phyloP scores from a whole-genome alignment of 2,888 invertebrate species.

The Drosophila suboccidentalis region DNA sequence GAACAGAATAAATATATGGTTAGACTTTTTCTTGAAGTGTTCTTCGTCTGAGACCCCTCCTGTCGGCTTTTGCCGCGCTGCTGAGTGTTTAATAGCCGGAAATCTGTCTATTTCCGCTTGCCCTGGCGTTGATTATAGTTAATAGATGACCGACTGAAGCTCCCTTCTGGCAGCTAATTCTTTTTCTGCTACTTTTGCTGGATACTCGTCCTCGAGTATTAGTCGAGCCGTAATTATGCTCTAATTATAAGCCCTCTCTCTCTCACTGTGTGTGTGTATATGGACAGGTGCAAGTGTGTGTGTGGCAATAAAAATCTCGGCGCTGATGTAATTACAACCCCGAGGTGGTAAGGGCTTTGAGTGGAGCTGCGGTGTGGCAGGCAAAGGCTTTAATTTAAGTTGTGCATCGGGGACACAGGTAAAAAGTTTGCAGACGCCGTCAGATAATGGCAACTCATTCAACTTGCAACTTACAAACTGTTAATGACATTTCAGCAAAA shows the following conservation, averaged over 20 bases:
- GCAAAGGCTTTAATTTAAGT: conserved; percentile 52
- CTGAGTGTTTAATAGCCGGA: conserved; percentile 81
- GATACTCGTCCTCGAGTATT: conserved; percentile 73
- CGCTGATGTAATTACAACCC: conserved; percentile 69
- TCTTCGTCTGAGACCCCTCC: conserved; percentile 31
- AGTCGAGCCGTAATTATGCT: conserved; percentile 77
- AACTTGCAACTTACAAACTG: conserved; percentile 5
- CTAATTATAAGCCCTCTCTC: conserved; percentile 70
- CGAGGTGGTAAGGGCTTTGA: conserved; percentile 46
- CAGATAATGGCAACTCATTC: conserved; percentile 38
- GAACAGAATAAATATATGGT: not conserved
- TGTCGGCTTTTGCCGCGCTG: conserved; percentile 66
- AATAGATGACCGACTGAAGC: conserved; percentile 76
- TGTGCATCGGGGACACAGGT: conserved; percentile 31
- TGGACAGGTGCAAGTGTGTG: conserved; percentile 3
- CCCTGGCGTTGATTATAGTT: conserved; percentile 81
- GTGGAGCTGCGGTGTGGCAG: conserved; percentile 24
- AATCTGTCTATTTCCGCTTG: conserved; percentile 81
- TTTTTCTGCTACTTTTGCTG: conserved; percentile 60
- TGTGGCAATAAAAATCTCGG: conserved; percentile 70
- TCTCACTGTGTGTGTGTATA: conserved; percentile 8
- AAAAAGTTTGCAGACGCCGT: conserved; percentile 51
- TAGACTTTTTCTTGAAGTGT: conserved; percentile 34
- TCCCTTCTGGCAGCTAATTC: conserved; percentile 65
- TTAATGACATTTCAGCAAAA: conserved; percentile 20